Evolutionary conservation across 2,888 invertebrate genomes (phyloP).

Genomic region (Drosophila mulleri): DNA sequence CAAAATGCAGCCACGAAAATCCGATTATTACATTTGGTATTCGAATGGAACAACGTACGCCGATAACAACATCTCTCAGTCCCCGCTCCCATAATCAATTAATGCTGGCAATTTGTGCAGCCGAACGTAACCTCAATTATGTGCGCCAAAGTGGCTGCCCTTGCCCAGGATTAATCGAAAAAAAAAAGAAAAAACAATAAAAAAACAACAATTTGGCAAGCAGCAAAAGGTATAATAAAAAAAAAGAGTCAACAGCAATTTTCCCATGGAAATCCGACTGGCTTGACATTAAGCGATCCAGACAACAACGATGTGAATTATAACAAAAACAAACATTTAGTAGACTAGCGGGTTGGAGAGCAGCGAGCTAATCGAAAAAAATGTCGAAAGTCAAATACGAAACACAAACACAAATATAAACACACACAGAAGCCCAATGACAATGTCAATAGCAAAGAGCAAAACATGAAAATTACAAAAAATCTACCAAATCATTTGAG

Average conservation of each 20-base stretch:
- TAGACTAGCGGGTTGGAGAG: background rate
- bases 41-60: conserved; percentile 18
- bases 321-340: conserved; percentile 70
- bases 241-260: conserved; percentile 22
- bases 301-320: conserved; percentile 63
- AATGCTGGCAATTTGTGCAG: conserved; percentile 79
- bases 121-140: conserved; percentile 79
- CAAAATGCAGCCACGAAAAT: conserved; percentile 74
- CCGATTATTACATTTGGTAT: conserved; percentile 74
- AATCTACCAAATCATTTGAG: conserved; percentile 27
- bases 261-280: conserved; percentile 30
- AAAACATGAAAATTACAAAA: conserved; percentile 41
- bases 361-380: conserved; percentile 66
- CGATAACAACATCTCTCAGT: conserved; percentile 23
- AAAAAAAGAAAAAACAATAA: conserved; percentile 51
- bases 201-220: conserved; percentile 54
- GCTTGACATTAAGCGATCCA: conserved; percentile 50
- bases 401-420: conserved; percentile 39
- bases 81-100: conserved; percentile 67
- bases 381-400: conserved; percentile 69
- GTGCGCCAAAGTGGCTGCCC: conserved; percentile 72
- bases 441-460: conserved; percentile 58
- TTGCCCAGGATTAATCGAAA: conserved; percentile 71
- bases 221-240: conserved; percentile 11
- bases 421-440: conserved; percentile 38